Evolutionary conservation across 1,140 invertebrate genomes (phyloP), one percentile per base, ranked within the genome.

Genomic region (Macrosteles quadrilineatus): DNA sequence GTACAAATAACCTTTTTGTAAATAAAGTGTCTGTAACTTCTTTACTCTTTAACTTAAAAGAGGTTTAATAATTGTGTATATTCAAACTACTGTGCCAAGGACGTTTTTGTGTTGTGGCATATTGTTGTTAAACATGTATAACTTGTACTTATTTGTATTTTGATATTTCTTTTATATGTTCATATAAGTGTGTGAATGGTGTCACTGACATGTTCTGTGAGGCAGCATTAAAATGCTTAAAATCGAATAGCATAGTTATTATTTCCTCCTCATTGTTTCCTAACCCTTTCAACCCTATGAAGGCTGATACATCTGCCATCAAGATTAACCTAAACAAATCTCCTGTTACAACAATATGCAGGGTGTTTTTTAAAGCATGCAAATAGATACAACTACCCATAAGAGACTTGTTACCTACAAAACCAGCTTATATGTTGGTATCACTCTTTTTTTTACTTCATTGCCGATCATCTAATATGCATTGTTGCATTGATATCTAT

Each of bases 91-190:
- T 66, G 63, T 66, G 63, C 40, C 40, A 21, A 45, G 40, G n/a
- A 66, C 1, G 43, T 19, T 31, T 32, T 30, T 59, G 55, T 59
- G 25, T 36, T 59, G 55, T 59, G 21, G 23, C 23, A 29, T 27
- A 59, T 59, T n/a, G 32, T 36, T 36, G 32, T 36, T 36, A 36
- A 36, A 36, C 4, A 36, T 59, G 55, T 59, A 59, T 9, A 59
- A 27, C 25, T 25, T 59, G 55, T 59, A 59, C 55, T 59, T 59
- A 59, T 59, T 36, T 59, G 55, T 59, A 59, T 59, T 59, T 59
- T 59, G 55, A 59, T 59, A 59, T 59, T 59, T 59, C 55, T 59
- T 59, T 59, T 59, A 23, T 59, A 59, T 59, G 55, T 25, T 59
- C 55, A 59, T 59, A 50, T 50, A 3, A 19, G n/a, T 50, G 47